phyloP scores from a whole-genome alignment of 2,113 vertebrate species.

The Psophia crepitans region DNA sequence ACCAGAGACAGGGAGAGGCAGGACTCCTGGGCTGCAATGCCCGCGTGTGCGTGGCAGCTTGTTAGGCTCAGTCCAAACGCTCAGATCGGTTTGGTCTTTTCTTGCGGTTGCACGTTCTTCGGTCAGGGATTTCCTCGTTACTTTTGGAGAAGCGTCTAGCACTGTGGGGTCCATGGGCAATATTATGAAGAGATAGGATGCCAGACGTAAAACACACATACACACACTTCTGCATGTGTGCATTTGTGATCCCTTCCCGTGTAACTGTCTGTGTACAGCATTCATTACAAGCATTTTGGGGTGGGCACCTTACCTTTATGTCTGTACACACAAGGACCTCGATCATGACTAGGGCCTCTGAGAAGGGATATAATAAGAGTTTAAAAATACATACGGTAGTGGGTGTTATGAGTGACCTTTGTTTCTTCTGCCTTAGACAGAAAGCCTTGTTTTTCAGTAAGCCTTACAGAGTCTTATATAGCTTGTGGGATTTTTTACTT shows the following conservation, averaged over 20 bases:
- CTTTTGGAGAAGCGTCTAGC: neutral
- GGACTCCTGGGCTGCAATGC: neutral
- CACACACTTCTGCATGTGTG: neutral
- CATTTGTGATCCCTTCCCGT: neutral
- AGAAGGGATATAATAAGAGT: neutral
- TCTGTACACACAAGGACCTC: neutral
- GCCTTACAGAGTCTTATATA: neutral
- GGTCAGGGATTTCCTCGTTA: neutral
- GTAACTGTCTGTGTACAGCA: neutral
- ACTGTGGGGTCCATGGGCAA: too few relatives aligned
- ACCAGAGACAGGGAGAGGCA: neutral
- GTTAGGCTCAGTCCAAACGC: neutral
- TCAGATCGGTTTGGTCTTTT: neutral
- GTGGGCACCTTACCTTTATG: neutral
- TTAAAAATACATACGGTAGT: neutral
- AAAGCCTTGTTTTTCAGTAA: slow-evolving; percentile 21
- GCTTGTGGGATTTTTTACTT: slow-evolving; percentile 8
- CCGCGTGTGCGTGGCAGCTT: rapidly evolving
- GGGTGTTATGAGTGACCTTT: slow-evolving; percentile 28
- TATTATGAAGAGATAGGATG: neutral
- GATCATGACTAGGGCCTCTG: neutral
- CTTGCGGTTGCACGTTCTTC: neutral
- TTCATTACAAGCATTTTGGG: neutral
- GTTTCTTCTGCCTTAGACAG: neutral
- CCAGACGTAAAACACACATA: neutral